Conservation (phyloP, 2,113 vertebrate genomes). For the Callopanchax toddi region DNA sequence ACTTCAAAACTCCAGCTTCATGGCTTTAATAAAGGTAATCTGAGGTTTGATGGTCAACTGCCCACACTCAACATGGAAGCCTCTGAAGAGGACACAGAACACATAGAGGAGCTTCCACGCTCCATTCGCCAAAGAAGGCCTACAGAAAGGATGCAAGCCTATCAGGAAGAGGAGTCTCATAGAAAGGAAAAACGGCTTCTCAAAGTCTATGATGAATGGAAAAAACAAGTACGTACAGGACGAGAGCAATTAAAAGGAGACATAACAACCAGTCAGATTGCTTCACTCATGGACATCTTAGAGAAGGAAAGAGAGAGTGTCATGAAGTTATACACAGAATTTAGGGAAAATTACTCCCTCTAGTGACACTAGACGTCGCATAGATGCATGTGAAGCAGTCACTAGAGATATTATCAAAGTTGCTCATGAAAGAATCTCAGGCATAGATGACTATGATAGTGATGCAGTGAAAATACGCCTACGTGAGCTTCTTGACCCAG, state of each 20-base stretch:
- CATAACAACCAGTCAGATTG: no score
- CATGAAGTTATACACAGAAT: no score
- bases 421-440: not conserved
- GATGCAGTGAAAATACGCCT: not conserved
- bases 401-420: no score
- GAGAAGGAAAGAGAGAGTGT: no score
- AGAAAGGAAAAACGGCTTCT: constrained; percentile 1
- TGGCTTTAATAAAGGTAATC: not conserved
- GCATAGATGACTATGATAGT: not conserved
- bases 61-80: not conserved
- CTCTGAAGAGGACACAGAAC: not conserved
- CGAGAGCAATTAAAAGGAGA: no score
- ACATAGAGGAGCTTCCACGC: not conserved
- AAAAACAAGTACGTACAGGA: no score
- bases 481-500: not conserved
- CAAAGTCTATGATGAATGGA: no score
- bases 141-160: no score
- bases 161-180: not conserved
- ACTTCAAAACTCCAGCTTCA: constrained; percentile 3
- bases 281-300: no score
- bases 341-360: no score
- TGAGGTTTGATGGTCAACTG: not conserved
- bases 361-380: no score
- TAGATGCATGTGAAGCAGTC: no score
- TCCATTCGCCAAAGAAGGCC: not conserved